Conservation (phyloP, 23 tunicate species). For the Aplidium turbinatum region DNA sequence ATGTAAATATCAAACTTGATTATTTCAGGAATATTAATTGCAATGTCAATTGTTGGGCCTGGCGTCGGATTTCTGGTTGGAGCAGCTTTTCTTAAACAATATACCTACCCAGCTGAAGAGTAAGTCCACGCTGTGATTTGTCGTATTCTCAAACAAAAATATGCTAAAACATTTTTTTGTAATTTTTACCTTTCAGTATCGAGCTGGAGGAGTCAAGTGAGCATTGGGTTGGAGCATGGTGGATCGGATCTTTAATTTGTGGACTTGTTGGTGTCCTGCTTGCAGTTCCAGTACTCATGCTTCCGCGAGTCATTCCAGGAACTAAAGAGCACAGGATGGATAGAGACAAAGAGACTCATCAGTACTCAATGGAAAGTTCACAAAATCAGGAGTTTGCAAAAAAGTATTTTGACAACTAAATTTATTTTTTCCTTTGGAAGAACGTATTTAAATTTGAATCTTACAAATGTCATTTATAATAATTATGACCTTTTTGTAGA, state of each 20-base stretch:
- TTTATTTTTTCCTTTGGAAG: too few species aligned
- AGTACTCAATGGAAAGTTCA: neutral
- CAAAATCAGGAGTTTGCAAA: slow-evolving; percentile 2
- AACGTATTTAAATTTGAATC: too few species aligned
- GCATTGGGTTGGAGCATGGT: slow-evolving; percentile 88
- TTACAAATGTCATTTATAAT: too few species aligned
- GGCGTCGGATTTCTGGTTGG: slow-evolving; percentile 78
- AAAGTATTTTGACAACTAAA: too few species aligned
- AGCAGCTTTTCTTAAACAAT: slow-evolving; percentile 46
- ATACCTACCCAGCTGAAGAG: slow-evolving; percentile 56
- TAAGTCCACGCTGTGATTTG: too few species aligned
- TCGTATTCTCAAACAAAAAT: too few species aligned
- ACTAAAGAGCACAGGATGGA: slow-evolving; percentile 49
- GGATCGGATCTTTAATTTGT: slow-evolving; percentile 58
- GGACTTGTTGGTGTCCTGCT: slow-evolving; percentile 39
- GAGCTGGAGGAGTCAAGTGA: slow-evolving; percentile 43
- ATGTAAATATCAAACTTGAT: neutral
- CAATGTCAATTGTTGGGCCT: slow-evolving; percentile 70
- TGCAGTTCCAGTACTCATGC: slow-evolving; percentile 61
- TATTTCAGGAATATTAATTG: slow-evolving; percentile 52
- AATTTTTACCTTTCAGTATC: slow-evolving; percentile 43
- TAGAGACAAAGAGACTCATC: slow-evolving; percentile 40
- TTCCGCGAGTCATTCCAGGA: slow-evolving; percentile 58
- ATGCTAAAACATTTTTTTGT: too few species aligned
- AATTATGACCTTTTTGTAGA: too few species aligned